Base-by-base conservation (phyloP, 1,140 invertebrate species). In the Drosophila pandora region DNA sequence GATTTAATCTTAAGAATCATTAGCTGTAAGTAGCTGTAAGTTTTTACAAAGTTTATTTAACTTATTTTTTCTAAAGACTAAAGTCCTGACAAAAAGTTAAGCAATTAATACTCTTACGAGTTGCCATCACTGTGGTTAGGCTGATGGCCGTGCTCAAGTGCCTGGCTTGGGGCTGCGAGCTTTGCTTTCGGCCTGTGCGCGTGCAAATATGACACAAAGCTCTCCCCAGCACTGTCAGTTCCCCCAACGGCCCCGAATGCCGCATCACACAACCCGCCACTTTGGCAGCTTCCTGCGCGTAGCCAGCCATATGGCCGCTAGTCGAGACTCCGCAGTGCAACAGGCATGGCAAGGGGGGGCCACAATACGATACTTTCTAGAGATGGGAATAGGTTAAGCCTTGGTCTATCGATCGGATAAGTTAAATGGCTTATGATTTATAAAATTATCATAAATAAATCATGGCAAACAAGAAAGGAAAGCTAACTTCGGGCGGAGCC, bases 161-260 rank as follows among this genome's bases (percentile, higher is more conserved):
- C 57, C 37, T 28, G 57, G 47, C 50, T 28, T 37, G 37, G 41
- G 49, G 28, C 62, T 50, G 25, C 60, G 64, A 81, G 82, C 78
- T 87, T 75, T 85, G 78, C 81, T 87, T 74, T 81, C 17, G 68
- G 71, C 17, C 73, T 54, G 48, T 21, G 63, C 63, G 69, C 74
- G 74, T 85, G 82, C 69, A 82, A 85, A 77, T 64, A 87, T 82
- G 61, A 76, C 62, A 76, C 62, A 70, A 53, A 75, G 79, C 59
- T 79, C 25, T 28, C 25, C 25, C 41, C 49, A 59, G 25, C 62
- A 50, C 55, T 64, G 59, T 7, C 41, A 13, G n/a, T 12, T 39
- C 39, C 39, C 13, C 39, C 39, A 10, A 10, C 2, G 32, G 7
- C 34, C 34, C 34, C 10, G 3, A 37, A 37, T n/a, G 34, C 34